A percentile compares a stretch with the other conserved stretches of the same genome.
Evolutionary conservation across 2,113 vertebrate species (phyloP).

Genomic region (Hemiprocne comata): DNA sequence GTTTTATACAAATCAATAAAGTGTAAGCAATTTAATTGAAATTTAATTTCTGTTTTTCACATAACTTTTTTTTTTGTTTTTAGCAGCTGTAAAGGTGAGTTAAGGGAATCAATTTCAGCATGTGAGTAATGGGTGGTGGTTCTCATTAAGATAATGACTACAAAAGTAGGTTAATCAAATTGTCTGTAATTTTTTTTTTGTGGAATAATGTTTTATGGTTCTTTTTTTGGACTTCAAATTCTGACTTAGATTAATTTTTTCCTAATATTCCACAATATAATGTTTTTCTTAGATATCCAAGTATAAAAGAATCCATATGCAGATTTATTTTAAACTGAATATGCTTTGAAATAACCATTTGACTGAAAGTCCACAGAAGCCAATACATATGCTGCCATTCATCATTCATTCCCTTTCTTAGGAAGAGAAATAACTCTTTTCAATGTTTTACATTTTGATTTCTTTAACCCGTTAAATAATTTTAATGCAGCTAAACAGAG

Average conservation of each 20-base stretch:
- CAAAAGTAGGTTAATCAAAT: background rate
- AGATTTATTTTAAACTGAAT: background rate
- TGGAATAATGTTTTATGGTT: background rate
- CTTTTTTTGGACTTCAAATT: background rate
- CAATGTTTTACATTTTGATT: background rate
- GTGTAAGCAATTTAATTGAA: background rate
- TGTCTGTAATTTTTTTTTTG: background rate
- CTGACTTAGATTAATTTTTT: background rate
- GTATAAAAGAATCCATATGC: background rate
- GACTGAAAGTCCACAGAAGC: background rate
- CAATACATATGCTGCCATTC: background rate
- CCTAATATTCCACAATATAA: background rate
- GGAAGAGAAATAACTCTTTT: background rate
- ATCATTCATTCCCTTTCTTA: background rate
- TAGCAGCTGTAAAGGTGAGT: background rate
- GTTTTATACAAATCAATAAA: background rate
- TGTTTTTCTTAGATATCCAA: background rate
- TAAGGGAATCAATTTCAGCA: background rate
- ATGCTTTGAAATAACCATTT: background rate
- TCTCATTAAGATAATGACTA: background rate
- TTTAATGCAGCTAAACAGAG: background rate
- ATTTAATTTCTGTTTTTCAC: background rate
- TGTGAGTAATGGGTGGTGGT: background rate
- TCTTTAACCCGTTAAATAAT: background rate
- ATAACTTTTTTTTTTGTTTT: background rate